phyloP scores from a whole-genome alignment of 2,888 invertebrate species.

The Caprella mutica region DNA sequence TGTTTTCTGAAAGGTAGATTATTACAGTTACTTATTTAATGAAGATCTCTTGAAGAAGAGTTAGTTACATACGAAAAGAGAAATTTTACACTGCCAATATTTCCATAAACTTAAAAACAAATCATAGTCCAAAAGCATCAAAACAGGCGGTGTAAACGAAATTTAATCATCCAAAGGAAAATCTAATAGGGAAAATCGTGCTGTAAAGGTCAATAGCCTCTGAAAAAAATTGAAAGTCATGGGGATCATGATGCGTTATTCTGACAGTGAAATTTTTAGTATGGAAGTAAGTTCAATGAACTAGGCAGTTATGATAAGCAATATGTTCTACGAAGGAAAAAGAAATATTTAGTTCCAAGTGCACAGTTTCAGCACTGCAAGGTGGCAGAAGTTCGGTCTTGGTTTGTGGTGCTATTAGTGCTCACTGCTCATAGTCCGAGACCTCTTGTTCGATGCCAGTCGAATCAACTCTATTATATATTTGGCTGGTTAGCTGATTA shows the following conservation, averaged over 20 bases:
- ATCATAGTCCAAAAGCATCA: too few species aligned
- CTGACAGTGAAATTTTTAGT: not conserved
- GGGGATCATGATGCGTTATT: not conserved
- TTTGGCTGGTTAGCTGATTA: not conserved
- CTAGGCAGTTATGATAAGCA: not conserved
- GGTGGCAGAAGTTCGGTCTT: not conserved
- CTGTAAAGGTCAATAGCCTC: not conserved
- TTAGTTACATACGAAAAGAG: too few species aligned
- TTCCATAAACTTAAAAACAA: too few species aligned
- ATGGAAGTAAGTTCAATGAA: not conserved
- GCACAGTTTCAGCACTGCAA: not conserved
- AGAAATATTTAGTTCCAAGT: not conserved
- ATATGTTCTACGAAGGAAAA: not conserved
- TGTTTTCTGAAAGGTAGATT: too few species aligned
- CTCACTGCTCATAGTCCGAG: not conserved
- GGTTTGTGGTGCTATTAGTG: not conserved
- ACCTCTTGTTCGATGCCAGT: not conserved
- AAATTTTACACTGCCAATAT: too few species aligned
- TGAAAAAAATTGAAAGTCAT: too few species aligned
- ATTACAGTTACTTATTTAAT: too few species aligned
- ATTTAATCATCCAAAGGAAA: too few species aligned
- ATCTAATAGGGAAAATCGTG: not conserved
- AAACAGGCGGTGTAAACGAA: too few species aligned
- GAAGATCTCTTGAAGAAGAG: too few species aligned
- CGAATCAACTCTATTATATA: not conserved